Base-by-base conservation (phyloP, 2,888 invertebrate genomes). In the Drosophila hawaiiensis region DNA sequence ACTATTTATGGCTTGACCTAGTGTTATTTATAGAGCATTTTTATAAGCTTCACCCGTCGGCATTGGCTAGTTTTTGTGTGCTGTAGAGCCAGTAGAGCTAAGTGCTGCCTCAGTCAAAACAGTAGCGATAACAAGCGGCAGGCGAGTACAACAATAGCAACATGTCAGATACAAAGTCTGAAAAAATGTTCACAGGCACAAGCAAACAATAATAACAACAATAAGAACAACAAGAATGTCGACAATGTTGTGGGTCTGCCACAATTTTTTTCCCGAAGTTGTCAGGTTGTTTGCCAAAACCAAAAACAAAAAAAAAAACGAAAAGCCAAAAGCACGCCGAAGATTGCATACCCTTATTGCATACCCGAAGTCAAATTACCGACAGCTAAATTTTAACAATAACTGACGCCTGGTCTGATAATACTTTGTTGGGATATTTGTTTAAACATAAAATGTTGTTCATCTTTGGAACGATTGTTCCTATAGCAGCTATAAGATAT, bases 231-330 rank as follows among this genome's bases (percentile, higher is more conserved):
- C 52, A 47, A 33, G 19, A 9, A 35, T n/a, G 29, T 22, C 41
- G 22, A 39, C 53, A 76, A 63, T 59, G 80, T 75, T 59, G 41
- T 47, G 37, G 37, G 35, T 4, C 61, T 66, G 73, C 52, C 80
- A 73, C 80, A 68, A 77, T 22, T 73, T 80, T 72, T 31, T 29
- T 29, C 63, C 52, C 67, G 78, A 65, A 83, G 69, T 80, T 85
- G 72, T 77, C 66, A 66, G 69, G 16, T 10, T 41, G 56, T 62
- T 59, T 41, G 41, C 37, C 49, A 52, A 60, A 29, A 50, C 7
- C 19, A 16, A 22, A 29, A 28, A 3, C 28, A 53, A 52, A 28
- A 58, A 19, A n/a, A n/a, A 53, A 52, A 28, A 55, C 58, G 39
- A 61, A 22, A 35, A 25, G 6, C 10, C 14, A 10, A 52, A 56